phyloP scores from a whole-genome alignment of 2,888 invertebrate genomes.

The Uloborus plumipes region DNA sequence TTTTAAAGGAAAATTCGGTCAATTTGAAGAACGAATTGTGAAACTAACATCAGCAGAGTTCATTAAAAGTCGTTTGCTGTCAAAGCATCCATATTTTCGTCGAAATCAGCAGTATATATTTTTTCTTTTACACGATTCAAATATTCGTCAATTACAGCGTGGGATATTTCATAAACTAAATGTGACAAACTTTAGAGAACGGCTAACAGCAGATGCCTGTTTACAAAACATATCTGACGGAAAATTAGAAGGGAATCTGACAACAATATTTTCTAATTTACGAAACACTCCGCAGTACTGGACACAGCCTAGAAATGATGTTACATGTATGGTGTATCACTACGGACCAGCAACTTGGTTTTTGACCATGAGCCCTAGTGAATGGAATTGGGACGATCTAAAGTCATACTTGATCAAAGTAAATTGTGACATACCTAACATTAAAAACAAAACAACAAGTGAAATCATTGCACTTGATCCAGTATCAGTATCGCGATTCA shows the following conservation, averaged over 20 bases:
- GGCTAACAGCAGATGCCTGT: neutral
- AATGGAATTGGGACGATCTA: constrained; percentile 4
- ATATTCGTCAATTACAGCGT: neutral
- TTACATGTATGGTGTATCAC: neutral
- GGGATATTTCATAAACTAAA: constrained; percentile 9
- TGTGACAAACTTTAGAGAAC: neutral
- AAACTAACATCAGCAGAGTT: neutral
- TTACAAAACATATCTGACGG: neutral
- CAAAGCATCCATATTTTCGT: neutral
- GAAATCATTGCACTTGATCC: neutral
- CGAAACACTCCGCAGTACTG: constrained; percentile 1
- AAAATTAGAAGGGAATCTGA: constrained; percentile 3
- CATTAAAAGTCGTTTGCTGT: neutral
- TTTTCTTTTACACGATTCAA: constrained; percentile 1
- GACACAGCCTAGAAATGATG: neutral
- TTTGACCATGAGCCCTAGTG: constrained; percentile 1
- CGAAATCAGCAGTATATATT: constrained; percentile 9
- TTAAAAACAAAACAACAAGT: neutral
- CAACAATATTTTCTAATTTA: constrained; percentile 11
- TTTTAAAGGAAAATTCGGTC: neutral
- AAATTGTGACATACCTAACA: neutral
- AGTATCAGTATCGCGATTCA: neutral
- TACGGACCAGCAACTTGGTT: constrained; percentile 15
- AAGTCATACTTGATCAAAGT: neutral
- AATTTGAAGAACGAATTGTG: neutral